Conservation (phyloP, 2,797 vertebrate species). For the Characodon lateralis region DNA sequence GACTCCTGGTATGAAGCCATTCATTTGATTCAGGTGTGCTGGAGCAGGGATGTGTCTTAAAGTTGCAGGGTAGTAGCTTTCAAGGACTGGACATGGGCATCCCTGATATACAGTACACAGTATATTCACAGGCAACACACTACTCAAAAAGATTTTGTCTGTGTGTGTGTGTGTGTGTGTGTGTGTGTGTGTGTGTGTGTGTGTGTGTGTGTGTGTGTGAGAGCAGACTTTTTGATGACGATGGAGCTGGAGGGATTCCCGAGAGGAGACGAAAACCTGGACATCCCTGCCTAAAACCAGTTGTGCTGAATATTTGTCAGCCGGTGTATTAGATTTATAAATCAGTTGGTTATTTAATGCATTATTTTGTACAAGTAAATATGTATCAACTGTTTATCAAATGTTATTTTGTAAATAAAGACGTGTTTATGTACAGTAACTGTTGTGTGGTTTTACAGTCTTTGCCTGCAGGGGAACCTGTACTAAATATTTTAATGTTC, state of each 20-base stretch:
- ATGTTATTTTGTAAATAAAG: slow-evolving; percentile 58
- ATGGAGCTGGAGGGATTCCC: slow-evolving; percentile 86
- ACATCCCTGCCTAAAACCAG: slow-evolving; percentile 68
- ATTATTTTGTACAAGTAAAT: slow-evolving; percentile 30
- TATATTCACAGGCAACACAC: neutral
- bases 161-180: slow-evolving; percentile 11
- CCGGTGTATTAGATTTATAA: neutral
- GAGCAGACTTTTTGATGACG: slow-evolving; percentile 88
- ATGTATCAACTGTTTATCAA: slow-evolving; percentile 16
- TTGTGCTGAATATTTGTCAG: neutral
- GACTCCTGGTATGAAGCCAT: too few species aligned
- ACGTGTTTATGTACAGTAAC: slow-evolving; percentile 3
- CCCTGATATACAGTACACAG: too few species aligned
- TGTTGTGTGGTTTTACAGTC: neutral
- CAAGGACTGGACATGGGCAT: too few species aligned
- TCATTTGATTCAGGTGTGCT: too few species aligned
- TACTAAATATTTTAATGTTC: neutral
- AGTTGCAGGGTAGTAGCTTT: too few species aligned
- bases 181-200: slow-evolving; percentile 12
- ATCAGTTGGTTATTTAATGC: neutral
- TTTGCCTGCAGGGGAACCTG: neutral
- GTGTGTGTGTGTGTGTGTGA: slow-evolving; percentile 13
- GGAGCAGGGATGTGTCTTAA: too few species aligned
- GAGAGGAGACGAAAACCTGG: slow-evolving; percentile 78
- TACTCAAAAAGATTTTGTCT: neutral